Evolutionary conservation across 1,140 invertebrate species (phyloP), one percentile per base, ranked within the genome.

Genomic region (Dinoponera quadriceps): DNA sequence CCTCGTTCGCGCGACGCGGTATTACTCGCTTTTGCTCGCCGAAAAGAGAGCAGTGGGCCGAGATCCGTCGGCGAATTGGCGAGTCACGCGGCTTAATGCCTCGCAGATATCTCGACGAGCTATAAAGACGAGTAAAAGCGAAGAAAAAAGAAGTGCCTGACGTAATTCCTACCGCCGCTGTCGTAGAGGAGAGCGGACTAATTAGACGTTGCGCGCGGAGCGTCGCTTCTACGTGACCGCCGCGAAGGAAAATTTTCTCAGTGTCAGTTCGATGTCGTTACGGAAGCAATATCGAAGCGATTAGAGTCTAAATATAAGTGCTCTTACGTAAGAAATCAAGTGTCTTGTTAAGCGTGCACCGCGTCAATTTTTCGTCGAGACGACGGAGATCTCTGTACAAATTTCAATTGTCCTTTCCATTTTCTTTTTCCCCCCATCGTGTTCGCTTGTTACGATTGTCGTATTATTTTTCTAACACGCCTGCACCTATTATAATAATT

Each of bases 31-130:
- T 7, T 55, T 55, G 20, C 22, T 25, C n/a, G 29, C 63, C 75
- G 75, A 78, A 78, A 78, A 78, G 75, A 22, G 49, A 78, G 75
- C 63, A 69, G 49, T 55, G 63, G 63, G 63, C 74, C 74, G 75
- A 78, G 75, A 78, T 78, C 63, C 68, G 62, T 68, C 62, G 62
- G 2, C 16, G 49, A n/a, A 68, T 44, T 48, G 49, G 54, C 75
- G 69, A 78, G 63, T 78, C 75, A 78, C 18, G 75, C 75, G 62
- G 75, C 75, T 78, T 78, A 78, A 78, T 78, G 63, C 33, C 29
- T 78, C 75, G 48, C 51, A 68, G 49, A 78, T 78, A 78, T 78
- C 22, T 51, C 49, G 18, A 69, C 63, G 75, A 9, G 7, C 2
- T 44, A 44, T 44, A 44, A 44, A 9, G 9, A 11, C 2, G 63